Percentiles rank a stretch among this genome's conserved stretches.
These are phyloP conservation scores for Chamaetylas fuelleborni DNA, from an alignment of 2,113 vertebrate species.

Conservation along the genomic window DNA sequence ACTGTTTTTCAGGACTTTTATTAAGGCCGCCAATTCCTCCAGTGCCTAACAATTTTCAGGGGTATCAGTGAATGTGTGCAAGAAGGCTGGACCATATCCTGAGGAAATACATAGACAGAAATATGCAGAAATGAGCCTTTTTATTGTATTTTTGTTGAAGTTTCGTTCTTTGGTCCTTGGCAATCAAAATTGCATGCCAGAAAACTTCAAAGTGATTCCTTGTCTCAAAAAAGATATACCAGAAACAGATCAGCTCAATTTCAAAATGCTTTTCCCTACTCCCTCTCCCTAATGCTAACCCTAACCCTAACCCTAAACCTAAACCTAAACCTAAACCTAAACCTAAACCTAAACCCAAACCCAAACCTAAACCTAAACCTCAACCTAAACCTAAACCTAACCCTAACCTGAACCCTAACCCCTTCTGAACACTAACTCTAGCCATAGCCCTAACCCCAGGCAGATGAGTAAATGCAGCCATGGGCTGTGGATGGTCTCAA, in stretches of 20 bases:
- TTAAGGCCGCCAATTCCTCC: background rate
- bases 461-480: too few relatives aligned
- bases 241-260: background rate
- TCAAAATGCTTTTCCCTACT: background rate
- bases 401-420: too few relatives aligned
- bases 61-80: background rate
- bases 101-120: background rate
- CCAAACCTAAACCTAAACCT: too few relatives aligned
- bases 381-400: too few relatives aligned
- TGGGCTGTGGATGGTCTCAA: too few relatives aligned
- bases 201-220: background rate
- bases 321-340: too few relatives aligned
- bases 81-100: background rate
- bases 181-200: background rate
- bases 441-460: too few relatives aligned
- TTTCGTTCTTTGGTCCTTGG: background rate
- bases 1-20: background rate
- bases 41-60: background rate
- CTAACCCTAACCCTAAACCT: too few relatives aligned
- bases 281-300: too few relatives aligned
- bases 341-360: too few relatives aligned
- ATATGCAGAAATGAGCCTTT: background rate
- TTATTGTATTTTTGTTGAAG: background rate
- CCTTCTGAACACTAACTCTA: too few relatives aligned
- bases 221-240: background rate